Percentiles rank a stretch among this genome's conserved stretches.
phyloP scores from a whole-genome alignment of 2,888 invertebrate species.

The Pteria penguin region DNA sequence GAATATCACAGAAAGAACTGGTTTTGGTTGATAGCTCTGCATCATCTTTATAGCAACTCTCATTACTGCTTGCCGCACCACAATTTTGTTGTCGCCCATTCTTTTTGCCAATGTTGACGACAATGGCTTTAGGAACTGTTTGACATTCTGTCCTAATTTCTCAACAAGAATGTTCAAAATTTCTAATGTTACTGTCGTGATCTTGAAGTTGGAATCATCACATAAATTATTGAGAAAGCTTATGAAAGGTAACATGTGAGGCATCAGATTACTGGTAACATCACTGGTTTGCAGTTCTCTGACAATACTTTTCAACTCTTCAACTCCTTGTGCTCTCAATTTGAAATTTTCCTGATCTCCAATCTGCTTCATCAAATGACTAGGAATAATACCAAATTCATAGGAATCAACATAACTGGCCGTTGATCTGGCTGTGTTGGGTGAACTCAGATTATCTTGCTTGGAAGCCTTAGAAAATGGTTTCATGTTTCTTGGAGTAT shows the following conservation, averaged over 20 bases:
- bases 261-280: slow-evolving; percentile 81
- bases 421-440: slow-evolving; percentile 36
- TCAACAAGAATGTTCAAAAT: slow-evolving; percentile 81
- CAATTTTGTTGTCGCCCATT: slow-evolving; percentile 82
- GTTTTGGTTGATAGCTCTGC: slow-evolving; percentile 82
- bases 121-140: slow-evolving; percentile 81
- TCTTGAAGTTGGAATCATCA: slow-evolving; percentile 84
- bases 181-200: slow-evolving; percentile 81
- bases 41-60: slow-evolving; percentile 82
- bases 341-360: slow-evolving; percentile 83
- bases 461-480: slow-evolving; percentile 48
- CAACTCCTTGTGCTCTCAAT: slow-evolving; percentile 83
- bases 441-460: slow-evolving; percentile 41
- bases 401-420: slow-evolving; percentile 65
- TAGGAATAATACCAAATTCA: slow-evolving; percentile 81
- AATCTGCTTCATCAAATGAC: slow-evolving; percentile 79
- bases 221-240: slow-evolving; percentile 83
- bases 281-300: slow-evolving; percentile 70
- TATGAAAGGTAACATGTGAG: slow-evolving; percentile 85
- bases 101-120: slow-evolving; percentile 80
- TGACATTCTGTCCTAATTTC: slow-evolving; percentile 78
- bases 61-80: slow-evolving; percentile 81
- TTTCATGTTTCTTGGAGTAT: slow-evolving; percentile 44
- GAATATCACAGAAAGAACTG: slow-evolving; percentile 82
- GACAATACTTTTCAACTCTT: slow-evolving; percentile 83